Evolutionary conservation across 2,797 vertebrate genomes (phyloP).

Genomic region (Emydoidea blandingii): DNA sequence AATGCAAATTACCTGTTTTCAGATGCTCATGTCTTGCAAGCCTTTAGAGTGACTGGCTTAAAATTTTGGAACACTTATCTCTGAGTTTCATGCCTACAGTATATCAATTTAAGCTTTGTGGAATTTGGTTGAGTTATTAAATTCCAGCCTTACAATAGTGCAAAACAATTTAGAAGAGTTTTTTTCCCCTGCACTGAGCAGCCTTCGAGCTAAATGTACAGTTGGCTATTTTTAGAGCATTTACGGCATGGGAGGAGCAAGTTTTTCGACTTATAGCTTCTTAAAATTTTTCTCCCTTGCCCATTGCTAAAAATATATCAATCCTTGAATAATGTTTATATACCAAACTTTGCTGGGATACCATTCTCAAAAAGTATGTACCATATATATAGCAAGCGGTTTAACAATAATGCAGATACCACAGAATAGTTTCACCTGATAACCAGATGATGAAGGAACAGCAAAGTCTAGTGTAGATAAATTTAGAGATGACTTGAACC

Average conservation of each 20-base stretch:
- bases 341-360: conserved; percentile 49
- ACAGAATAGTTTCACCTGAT: conserved; percentile 25
- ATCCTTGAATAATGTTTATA: not conserved
- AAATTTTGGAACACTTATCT: conserved; percentile 61
- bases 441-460: not conserved
- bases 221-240: not conserved
- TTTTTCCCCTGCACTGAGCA: not conserved
- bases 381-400: conserved; percentile 33
- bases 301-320: conserved; percentile 30
- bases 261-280: conserved; percentile 21
- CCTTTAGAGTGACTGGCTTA: conserved; percentile 52
- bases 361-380: not conserved
- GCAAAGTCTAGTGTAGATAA: not conserved
- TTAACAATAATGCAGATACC: conserved; percentile 5
- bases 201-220: conserved; percentile 39
- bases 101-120: conserved; percentile 18
- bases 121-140: conserved; percentile 60
- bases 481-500: not conserved
- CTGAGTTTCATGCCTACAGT: conserved; percentile 37
- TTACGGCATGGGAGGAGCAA: not conserved
- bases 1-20: conserved; percentile 53
- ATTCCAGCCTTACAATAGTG: conserved; percentile 37
- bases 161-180: conserved; percentile 31
- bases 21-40: conserved; percentile 37
- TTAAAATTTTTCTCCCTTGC: not conserved